These are phyloP conservation scores for Microctonus hyperodae DNA, from an alignment of 2,888 invertebrate species.

Conservation along the genomic window DNA sequence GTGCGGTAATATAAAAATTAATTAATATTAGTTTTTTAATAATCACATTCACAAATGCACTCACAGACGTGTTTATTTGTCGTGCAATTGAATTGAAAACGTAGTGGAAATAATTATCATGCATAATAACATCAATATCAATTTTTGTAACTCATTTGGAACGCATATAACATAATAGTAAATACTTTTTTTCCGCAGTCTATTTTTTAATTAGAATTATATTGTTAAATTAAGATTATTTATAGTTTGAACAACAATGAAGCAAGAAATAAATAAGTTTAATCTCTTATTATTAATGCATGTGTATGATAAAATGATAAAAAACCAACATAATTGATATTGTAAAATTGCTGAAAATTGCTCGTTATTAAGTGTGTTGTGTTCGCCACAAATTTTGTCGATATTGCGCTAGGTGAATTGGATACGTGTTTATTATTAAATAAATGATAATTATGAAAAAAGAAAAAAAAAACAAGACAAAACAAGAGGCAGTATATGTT, in stretches of 20 bases:
- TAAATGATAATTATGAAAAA: neutral
- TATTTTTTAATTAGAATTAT: conserved; percentile 11
- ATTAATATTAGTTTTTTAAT: neutral
- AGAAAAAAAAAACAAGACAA: conserved; percentile 22
- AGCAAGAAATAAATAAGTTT: conserved; percentile 54
- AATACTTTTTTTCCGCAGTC: neutral
- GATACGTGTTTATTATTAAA: neutral
- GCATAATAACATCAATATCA: neutral
- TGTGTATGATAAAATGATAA: neutral
- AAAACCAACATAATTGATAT: neutral
- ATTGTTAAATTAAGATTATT: conserved; percentile 17
- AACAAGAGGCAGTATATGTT: conserved; percentile 29
- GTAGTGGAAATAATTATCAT: neutral
- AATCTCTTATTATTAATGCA: conserved; percentile 53
- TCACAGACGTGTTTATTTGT: neutral
- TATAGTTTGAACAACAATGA: conserved; percentile 51
- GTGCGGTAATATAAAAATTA: neutral
- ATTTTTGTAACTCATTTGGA: neutral
- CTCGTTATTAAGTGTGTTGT: neutral
- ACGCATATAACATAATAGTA: neutral
- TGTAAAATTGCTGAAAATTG: conserved; percentile 6
- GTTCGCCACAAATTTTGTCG: conserved; percentile 2
- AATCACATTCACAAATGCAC: too few relatives aligned
- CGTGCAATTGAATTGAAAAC: neutral
- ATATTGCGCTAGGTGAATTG: conserved; percentile 2